Evolutionary conservation across 2,797 vertebrate species (phyloP), one percentile per base, ranked within the genome.

Genomic region (Sparus aurata): DNA sequence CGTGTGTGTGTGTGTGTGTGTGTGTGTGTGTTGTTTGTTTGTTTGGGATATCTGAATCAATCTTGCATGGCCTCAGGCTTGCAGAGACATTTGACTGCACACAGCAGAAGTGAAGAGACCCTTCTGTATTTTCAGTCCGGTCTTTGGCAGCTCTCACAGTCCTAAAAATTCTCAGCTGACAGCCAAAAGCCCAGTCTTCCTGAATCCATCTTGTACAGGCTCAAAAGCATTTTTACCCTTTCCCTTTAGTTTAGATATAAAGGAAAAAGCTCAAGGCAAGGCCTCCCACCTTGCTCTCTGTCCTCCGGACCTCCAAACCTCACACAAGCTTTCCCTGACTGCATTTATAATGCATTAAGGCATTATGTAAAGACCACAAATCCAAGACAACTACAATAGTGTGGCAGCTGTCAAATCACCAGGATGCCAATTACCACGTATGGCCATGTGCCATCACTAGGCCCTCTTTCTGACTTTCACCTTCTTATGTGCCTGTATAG

Each of bases 371-470:
- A 92, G 85, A 84, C 89, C 85, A 89, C 27, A 47, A 86, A 82
- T 85, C 84, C 82, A 89, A 86, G 80, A 87, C 87, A 71, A 88
- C 70, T 75, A 85, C 82, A 85, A 86, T 84, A 75, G 75, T 84
- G 83, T 79, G 83, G 90, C 91, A 93, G 92, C 87, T 92, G 93
- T 89, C 87, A 89, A 72, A 87, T 76, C 87, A 89, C 85, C 70
- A 62, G 83, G 86, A 91, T 85, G 79, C 89, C 92, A 95, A 92
- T 94, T 94, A 95, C 75, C 73, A 84, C 38, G 50, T 75, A 85
- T 87, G 83, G 82, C 79, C 71, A 64, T 80, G 79, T 79, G 83
- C 83, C 81, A 81, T 81, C 63, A 69, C 76, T 45, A 64, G 50
- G 23, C 34, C 85, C 73, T 83, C 66, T 84, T 77, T 65, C 63